These are phyloP conservation scores for Aleiodes alternator DNA, from an alignment of 2,888 invertebrate genomes.

Conservation along the genomic window DNA sequence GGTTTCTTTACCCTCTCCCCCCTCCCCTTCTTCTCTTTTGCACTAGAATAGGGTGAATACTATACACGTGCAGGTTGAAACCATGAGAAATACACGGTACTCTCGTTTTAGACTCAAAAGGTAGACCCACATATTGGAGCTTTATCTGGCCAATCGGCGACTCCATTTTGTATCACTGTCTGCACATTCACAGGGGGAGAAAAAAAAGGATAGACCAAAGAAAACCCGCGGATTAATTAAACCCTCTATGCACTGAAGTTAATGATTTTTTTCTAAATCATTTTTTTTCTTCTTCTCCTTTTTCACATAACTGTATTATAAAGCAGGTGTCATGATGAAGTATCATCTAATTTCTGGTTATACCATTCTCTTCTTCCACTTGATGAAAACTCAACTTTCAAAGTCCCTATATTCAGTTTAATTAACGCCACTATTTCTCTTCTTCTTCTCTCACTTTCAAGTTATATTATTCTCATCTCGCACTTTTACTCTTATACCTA, in stretches of 20 bases:
- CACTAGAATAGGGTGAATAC: not conserved
- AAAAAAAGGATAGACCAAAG: not conserved
- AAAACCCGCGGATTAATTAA: slow-evolving; percentile 20
- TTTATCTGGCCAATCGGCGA: slow-evolving; percentile 39
- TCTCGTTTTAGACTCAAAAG: slow-evolving; percentile 29
- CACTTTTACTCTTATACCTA: slow-evolving; percentile 21
- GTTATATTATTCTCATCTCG: slow-evolving; percentile 44
- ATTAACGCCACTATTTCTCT: slow-evolving; percentile 35
- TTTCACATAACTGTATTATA: slow-evolving; percentile 20
- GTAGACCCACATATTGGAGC: slow-evolving; percentile 15
- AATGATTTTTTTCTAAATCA: not conserved
- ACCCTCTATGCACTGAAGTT: not conserved
- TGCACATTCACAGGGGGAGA: not conserved
- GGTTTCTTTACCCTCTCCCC: not conserved
- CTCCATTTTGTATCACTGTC: slow-evolving; percentile 30
- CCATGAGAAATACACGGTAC: slow-evolving; percentile 5
- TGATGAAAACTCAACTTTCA: slow-evolving; percentile 42
- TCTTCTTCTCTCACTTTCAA: slow-evolving; percentile 25
- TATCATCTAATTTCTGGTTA: slow-evolving; percentile 39
- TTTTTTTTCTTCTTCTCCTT: not conserved
- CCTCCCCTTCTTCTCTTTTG: not conserved
- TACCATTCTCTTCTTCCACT: slow-evolving; percentile 27
- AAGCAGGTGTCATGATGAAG: slow-evolving; percentile 42
- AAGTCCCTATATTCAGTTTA: slow-evolving; percentile 47
- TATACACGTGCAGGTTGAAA: not conserved